Evolutionary conservation across 2,797 vertebrate species (phyloP), one percentile per base, ranked within the genome.

Genomic region (Leucoraja ocellata): DNA sequence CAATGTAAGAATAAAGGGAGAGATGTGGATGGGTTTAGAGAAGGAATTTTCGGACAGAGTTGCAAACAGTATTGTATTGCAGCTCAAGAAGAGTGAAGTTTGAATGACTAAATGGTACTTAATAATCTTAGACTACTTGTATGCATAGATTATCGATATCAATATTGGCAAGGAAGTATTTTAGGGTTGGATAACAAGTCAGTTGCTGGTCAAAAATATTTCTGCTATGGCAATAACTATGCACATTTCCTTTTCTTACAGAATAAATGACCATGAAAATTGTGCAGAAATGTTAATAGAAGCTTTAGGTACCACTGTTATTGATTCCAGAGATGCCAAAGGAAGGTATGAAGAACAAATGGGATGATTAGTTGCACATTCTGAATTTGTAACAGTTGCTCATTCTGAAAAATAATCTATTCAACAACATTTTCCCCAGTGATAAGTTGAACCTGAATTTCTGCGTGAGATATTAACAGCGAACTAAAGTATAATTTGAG

Each of bases 241-340:
- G 18, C 32, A 25, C 1, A 83, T 36, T 93, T 74, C 25, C 28
- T 93, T 88, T 95, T 63, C 73, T 93, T 94, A 71, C 96, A 99
- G 99, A 95, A 97, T 97, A 93, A 99, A 98, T 7, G 97, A 98
- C 95, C 98, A 99, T 1, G 98, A 99, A 96, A 95, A 97, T 54
- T 99, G 98, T 96, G 98, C 98, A 0, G 96, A 97, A 0, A 94
- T 99, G 94, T 96, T 99, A 93, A 96, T 99, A 1, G 98, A 98
- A 94, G 97, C 98, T 78, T 97, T 99, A 91, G 98, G 98, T 1
- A 96, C 97, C 58, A 97, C 97, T 94, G 98, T 99, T 80, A 95
- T 98, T 58, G 96, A 97, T 94, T 98, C 97, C 94, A 97, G 96
- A 93, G 98, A 99, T 80, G 96, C 97, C 76, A 99, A 98, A 95